phyloP scores from a whole-genome alignment of 1,140 invertebrate species.

The Aporrectodea caliginosa region DNA sequence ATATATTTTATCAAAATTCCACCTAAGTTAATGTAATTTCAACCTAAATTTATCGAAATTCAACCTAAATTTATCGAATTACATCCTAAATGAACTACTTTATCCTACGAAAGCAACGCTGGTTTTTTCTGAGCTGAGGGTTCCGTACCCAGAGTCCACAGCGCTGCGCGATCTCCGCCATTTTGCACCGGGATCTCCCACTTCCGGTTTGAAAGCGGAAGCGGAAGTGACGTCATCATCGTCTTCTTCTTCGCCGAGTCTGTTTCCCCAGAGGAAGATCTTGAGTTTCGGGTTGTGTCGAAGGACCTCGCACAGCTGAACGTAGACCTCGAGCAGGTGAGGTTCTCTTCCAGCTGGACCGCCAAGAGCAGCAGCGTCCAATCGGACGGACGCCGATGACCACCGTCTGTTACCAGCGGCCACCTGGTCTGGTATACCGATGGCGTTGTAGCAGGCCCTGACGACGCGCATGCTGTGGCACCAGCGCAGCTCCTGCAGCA shows the following conservation, averaged over 20 bases:
- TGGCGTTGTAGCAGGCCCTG: conserved; percentile 29
- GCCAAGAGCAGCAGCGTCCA: too few species aligned
- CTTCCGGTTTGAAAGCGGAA: background rate
- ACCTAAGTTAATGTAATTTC: too few species aligned
- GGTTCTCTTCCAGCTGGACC: too few species aligned
- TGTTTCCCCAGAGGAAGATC: conserved; percentile 51
- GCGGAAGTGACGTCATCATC: background rate
- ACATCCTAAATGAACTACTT: too few species aligned
- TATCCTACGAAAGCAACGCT: too few species aligned
- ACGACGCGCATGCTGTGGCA: conserved; percentile 13
- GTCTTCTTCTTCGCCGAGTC: conserved; percentile 37
- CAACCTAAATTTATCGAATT: too few species aligned
- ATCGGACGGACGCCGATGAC: background rate
- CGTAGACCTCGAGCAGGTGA: conserved; percentile 42
- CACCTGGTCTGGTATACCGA: background rate
- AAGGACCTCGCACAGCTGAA: conserved; percentile 46
- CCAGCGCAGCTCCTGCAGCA: conserved; percentile 43
- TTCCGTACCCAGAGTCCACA: background rate
- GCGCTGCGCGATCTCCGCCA: background rate
- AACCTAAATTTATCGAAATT: too few species aligned
- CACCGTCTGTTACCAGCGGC: background rate
- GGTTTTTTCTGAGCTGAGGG: background rate
- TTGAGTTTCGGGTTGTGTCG: conserved; percentile 51
- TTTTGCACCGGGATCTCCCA: background rate
- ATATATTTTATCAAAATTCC: too few species aligned